Percentiles rank a stretch among this genome's conserved stretches.
These are phyloP conservation scores for Leontocebus nigricollis DNA, from an alignment of 2,797 vertebrate genomes.

Conservation along the genomic window DNA sequence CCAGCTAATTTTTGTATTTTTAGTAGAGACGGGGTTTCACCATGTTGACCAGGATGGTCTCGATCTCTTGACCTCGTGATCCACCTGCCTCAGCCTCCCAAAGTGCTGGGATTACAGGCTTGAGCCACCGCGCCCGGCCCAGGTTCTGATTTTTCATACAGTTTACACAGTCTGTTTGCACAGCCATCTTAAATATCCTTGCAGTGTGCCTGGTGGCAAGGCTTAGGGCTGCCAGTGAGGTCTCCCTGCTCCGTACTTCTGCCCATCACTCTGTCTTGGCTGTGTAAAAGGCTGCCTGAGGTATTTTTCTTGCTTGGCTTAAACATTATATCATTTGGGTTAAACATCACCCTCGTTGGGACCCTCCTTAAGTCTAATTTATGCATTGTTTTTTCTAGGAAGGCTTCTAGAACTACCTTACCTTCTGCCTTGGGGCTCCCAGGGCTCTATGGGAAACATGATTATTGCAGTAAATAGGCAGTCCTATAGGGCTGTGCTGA, in stretches of 20 bases:
- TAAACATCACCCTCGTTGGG: slow-evolving; percentile 47
- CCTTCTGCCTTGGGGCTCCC: not conserved
- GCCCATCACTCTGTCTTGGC: not conserved
- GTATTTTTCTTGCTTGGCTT: slow-evolving; percentile 42
- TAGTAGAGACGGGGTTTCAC: too few relatives aligned
- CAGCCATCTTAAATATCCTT: not conserved
- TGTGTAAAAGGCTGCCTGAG: not conserved
- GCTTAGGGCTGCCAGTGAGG: not conserved
- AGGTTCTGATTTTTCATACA: not conserved
- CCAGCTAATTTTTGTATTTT: too few relatives aligned
- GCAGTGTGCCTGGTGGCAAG: not conserved
- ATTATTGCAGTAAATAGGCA: not conserved
- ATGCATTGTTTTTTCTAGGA: slow-evolving; percentile 16
- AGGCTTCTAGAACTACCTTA: not conserved
- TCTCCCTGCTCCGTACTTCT: not conserved
- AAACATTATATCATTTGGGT: slow-evolving; percentile 43
- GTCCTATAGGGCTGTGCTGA: not conserved
- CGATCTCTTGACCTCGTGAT: too few relatives aligned
- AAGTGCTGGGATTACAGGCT: too few relatives aligned
- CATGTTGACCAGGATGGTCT: too few relatives aligned
- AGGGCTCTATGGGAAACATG: not conserved
- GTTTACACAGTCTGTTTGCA: not conserved
- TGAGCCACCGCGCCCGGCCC: too few relatives aligned
- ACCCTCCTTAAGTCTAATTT: slow-evolving; percentile 58
- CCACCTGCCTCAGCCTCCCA: too few relatives aligned